Evolutionary conservation across 2,888 invertebrate species (phyloP).

Genomic region (Fissipunctia ypsillon): DNA sequence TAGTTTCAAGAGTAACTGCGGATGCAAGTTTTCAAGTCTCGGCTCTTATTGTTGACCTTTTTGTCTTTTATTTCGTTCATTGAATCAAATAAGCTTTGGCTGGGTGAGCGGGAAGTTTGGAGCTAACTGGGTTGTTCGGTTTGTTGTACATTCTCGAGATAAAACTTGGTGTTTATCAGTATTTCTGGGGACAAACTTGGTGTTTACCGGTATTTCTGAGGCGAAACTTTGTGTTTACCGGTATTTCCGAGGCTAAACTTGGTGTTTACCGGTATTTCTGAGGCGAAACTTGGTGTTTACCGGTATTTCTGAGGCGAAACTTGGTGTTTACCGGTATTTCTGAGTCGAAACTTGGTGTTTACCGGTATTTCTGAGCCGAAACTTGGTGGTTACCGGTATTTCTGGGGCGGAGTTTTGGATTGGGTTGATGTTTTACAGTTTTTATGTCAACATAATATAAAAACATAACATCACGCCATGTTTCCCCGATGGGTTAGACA

Average conservation of each 20-base stretch:
- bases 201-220: not conserved
- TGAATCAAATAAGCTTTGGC: constrained; percentile 64
- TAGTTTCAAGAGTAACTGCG: constrained; percentile 65
- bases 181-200: no score
- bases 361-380: no score
- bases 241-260: not conserved
- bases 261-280: not conserved
- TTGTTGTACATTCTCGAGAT: constrained; percentile 29
- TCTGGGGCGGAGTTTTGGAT: not conserved
- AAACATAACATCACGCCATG: no score
- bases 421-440: constrained; percentile 6
- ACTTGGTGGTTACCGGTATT: constrained; percentile 8
- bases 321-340: no score
- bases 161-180: constrained; percentile 10
- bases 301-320: no score
- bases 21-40: constrained; percentile 65
- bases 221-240: not conserved
- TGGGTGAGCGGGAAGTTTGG: constrained; percentile 45
- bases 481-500: no score
- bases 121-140: constrained; percentile 35
- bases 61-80: constrained; percentile 66
- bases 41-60: constrained; percentile 66
- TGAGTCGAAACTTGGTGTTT: constrained; percentile 17
- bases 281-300: constrained; percentile 5
- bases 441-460: no score